A percentile compares a stretch with the other conserved stretches of the same genome.
phyloP scores from a whole-genome alignment of 2,113 vertebrate species.

The Sinocyclocheilus anshuiensis region DNA sequence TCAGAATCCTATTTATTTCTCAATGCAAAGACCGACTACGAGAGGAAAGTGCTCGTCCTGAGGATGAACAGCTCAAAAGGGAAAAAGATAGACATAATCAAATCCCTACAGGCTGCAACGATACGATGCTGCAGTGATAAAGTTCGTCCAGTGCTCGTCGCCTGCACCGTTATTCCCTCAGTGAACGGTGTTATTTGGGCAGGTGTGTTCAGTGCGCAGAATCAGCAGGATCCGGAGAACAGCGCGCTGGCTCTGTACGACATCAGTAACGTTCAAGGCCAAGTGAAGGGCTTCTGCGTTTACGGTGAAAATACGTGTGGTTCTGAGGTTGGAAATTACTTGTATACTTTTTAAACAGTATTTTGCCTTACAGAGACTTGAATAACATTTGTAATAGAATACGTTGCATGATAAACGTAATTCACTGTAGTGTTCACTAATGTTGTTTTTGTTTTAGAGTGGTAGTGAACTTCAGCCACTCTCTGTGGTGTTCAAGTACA shows the following conservation, averaged over 20 bases:
- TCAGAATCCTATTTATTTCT: constrained; percentile 49
- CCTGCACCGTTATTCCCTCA: constrained; percentile 76
- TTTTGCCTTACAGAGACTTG: constrained; percentile 34
- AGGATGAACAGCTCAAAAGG: constrained; percentile 35
- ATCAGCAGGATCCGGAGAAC: constrained; percentile 47
- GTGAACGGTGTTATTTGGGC: constrained; percentile 76
- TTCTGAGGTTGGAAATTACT: background rate
- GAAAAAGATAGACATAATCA: background rate
- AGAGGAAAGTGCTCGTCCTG: constrained; percentile 60
- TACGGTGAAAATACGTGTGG: background rate
- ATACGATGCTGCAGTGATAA: constrained; percentile 44
- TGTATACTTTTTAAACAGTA: background rate
- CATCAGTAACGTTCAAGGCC: constrained; percentile 40
- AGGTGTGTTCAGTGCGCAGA: constrained; percentile 80
- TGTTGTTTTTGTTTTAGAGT: background rate
- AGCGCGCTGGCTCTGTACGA: constrained; percentile 82
- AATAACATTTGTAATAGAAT: background rate
- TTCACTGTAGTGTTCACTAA: too few relatives aligned
- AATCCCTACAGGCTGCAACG: constrained; percentile 52
- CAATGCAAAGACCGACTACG: constrained; percentile 46
- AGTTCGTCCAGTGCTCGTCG: constrained; percentile 68
- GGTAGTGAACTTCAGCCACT: background rate
- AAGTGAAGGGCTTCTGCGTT: background rate
- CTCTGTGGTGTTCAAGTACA: constrained; percentile 48
- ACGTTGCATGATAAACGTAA: background rate